Percentiles rank a stretch among this genome's conserved stretches.
Conservation (phyloP, 2,888 invertebrate genomes). For the Acanthopleura granulata region DNA sequence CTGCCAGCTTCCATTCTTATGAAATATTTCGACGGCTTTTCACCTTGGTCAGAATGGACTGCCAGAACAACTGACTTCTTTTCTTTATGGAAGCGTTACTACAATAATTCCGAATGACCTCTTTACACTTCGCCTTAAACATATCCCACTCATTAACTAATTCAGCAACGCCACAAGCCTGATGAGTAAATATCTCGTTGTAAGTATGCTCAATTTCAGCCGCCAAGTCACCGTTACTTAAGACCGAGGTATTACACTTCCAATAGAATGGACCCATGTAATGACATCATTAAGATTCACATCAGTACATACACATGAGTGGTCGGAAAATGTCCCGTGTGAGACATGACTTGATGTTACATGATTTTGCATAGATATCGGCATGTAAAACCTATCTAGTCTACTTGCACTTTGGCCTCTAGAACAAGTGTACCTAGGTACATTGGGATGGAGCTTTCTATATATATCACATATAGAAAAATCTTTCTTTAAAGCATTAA, state of each 20-base stretch:
- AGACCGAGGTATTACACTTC: constrained; percentile 1
- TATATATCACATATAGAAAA: background rate
- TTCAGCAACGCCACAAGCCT: background rate
- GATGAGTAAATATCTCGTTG: background rate
- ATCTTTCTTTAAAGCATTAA: background rate
- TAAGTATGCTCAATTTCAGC: background rate
- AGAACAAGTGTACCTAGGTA: background rate
- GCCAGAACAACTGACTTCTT: background rate
- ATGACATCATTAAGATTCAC: background rate
- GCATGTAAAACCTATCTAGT: background rate
- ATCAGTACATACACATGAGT: background rate
- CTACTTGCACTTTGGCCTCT: background rate
- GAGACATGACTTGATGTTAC: background rate
- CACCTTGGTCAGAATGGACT: background rate
- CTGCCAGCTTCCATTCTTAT: background rate
- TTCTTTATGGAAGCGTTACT: background rate
- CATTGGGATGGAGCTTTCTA: background rate
- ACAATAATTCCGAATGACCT: background rate
- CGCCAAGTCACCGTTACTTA: background rate
- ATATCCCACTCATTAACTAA: background rate
- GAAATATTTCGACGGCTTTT: constrained; percentile 14
- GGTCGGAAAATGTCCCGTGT: background rate
- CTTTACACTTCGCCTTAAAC: constrained; percentile 6
- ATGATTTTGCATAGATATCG: background rate
- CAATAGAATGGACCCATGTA: background rate